Percentiles rank a stretch among this genome's conserved stretches.
phyloP scores from a whole-genome alignment of 1,140 invertebrate genomes.

The Plutomurus gul region DNA sequence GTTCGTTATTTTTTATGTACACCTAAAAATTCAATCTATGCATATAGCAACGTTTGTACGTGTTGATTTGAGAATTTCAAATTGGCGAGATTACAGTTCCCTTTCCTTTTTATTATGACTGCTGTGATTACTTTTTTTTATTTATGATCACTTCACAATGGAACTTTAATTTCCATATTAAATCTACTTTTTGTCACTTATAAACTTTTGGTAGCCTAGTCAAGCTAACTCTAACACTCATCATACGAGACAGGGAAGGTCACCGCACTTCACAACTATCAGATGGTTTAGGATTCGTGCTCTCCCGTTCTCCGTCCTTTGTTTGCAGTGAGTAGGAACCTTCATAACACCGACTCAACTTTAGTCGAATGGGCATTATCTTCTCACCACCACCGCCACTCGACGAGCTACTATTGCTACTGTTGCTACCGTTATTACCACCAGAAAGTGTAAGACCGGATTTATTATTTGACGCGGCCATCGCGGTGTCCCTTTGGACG shows the following conservation, averaged over 20 bases:
- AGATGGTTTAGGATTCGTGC: slow-evolving; percentile 64
- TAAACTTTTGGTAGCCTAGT: slow-evolving; percentile 1
- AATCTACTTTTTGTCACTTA: background rate
- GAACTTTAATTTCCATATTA: background rate
- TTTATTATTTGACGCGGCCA: background rate
- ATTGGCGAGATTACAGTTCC: slow-evolving; percentile 16
- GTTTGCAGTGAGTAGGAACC: slow-evolving; percentile 58
- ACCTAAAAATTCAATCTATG: background rate
- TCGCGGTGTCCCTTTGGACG: too few relatives aligned
- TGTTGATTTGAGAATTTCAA: slow-evolving; percentile 21
- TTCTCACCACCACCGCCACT: slow-evolving; percentile 54
- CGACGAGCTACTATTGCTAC: background rate
- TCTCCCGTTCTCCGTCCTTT: slow-evolving; percentile 59
- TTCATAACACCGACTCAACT: slow-evolving; percentile 75
- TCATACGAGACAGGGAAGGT: slow-evolving; percentile 40
- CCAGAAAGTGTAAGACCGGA: too few relatives aligned
- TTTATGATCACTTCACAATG: background rate
- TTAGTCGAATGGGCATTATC: slow-evolving; percentile 77
- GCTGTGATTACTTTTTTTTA: background rate
- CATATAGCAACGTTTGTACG: slow-evolving; percentile 7
- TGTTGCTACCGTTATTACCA: background rate
- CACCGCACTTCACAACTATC: slow-evolving; percentile 55
- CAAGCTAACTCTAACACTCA: background rate
- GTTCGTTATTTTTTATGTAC: background rate
- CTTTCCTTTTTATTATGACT: slow-evolving; percentile 5